A percentile compares a stretch with the other conserved stretches of the same genome.
Evolutionary conservation across 1,140 invertebrate genomes (phyloP).

Genomic region (Heliconius himera): DNA sequence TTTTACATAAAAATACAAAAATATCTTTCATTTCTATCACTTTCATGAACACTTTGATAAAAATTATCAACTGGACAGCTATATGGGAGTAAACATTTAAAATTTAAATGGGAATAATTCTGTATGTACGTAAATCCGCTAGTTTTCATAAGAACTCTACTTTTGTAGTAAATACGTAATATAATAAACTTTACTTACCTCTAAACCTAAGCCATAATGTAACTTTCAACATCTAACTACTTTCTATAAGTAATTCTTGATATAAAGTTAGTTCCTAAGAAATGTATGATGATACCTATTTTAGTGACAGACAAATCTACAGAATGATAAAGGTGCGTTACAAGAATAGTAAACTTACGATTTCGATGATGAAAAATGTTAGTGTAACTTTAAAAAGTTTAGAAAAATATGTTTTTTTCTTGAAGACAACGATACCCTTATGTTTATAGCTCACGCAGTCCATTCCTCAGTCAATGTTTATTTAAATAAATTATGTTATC

Average conservation of each 20-base stretch:
- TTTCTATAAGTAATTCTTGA: constrained; percentile 55
- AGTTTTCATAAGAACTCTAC: constrained; percentile 65
- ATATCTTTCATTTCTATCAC: constrained; percentile 76
- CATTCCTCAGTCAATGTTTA: constrained; percentile 71
- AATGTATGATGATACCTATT: constrained; percentile 34
- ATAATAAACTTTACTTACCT: constrained; percentile 47
- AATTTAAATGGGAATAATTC: constrained; percentile 52
- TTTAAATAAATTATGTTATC: constrained; percentile 27
- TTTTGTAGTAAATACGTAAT: constrained; percentile 45
- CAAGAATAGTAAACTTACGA: constrained; percentile 65
- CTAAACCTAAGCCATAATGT: constrained; percentile 56
- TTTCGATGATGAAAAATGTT: constrained; percentile 54
- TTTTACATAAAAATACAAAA: constrained; percentile 75
- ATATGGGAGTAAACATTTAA: constrained; percentile 45
- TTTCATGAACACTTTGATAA: constrained; percentile 75
- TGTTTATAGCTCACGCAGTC: constrained; percentile 69
- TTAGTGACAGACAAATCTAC: constrained; percentile 44
- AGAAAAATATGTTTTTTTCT: constrained; percentile 75
- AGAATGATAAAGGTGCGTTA: constrained; percentile 55
- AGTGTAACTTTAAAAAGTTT: constrained; percentile 76
- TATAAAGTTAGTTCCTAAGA: constrained; percentile 31
- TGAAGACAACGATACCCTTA: constrained; percentile 73
- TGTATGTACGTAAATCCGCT: constrained; percentile 46
- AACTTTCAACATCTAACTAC: constrained; percentile 70
- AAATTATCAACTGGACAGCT: constrained; percentile 47